Conservation (phyloP, 2,797 vertebrate species). For the Cetoscarus ocellatus region DNA sequence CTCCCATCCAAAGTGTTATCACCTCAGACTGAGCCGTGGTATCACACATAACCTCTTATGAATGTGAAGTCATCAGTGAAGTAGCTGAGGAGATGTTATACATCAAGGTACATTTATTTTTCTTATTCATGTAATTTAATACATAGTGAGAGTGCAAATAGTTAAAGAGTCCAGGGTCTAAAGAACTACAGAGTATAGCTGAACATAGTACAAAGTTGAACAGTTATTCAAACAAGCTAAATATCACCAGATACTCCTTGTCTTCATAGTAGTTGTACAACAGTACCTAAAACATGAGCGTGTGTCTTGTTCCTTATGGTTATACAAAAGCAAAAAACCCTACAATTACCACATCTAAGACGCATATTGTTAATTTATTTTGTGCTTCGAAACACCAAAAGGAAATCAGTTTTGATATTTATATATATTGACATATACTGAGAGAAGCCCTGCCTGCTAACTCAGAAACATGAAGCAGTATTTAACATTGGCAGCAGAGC, state of each 20-base stretch:
- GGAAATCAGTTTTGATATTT: conserved; percentile 87
- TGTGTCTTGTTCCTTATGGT: conserved; percentile 89
- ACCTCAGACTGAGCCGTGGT: conserved; percentile 45
- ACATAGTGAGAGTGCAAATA: conserved; percentile 97
- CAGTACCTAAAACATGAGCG: conserved; percentile 92
- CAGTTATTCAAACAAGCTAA: conserved; percentile 94
- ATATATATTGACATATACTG: conserved; percentile 83
- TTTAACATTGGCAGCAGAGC: conserved; percentile 90
- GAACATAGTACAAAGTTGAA: conserved; percentile 97
- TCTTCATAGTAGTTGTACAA: conserved; percentile 92
- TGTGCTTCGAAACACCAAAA: conserved; percentile 96
- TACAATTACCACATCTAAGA: conserved; percentile 90
- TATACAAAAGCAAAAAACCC: conserved; percentile 95
- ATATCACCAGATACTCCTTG: conserved; percentile 89
- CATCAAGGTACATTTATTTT: conserved; percentile 99
- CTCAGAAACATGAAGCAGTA: conserved; percentile 92
- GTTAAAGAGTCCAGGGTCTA: conserved; percentile 95
- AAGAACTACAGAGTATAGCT: conserved; percentile 95
- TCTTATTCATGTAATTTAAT: conserved; percentile 98
- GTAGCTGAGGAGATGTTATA: conserved; percentile 73
- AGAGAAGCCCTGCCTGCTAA: conserved; percentile 91
- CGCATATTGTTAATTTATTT: conserved; percentile 90
- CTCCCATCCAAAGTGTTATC: conserved; percentile 45
- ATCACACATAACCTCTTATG: conserved; percentile 13
- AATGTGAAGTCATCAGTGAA: conserved; percentile 48